Evolutionary conservation across 2,113 vertebrate genomes (phyloP).

Genomic region (Mormyrus lacerda): DNA sequence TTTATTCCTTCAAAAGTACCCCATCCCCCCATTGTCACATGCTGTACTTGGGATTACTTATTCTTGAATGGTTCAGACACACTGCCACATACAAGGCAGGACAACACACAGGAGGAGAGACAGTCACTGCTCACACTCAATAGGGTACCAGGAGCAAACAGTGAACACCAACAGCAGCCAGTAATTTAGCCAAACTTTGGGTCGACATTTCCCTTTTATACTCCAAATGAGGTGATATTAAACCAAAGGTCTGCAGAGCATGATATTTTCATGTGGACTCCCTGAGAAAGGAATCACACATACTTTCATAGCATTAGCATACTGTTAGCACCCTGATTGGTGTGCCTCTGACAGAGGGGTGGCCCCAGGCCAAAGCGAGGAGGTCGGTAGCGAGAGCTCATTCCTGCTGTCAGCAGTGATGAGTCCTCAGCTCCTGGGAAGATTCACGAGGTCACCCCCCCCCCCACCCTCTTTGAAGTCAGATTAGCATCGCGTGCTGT

Average conservation of each 20-base stretch:
- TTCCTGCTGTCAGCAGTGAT: constrained; percentile 4
- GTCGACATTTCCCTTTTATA: not conserved
- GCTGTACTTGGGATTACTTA: not conserved
- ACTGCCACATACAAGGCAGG: not conserved
- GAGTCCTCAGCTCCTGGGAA: not conserved
- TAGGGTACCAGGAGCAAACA: not conserved
- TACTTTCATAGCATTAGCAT: not conserved
- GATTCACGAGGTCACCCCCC: not conserved
- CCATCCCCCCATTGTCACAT: not conserved
- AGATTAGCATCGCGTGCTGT: not conserved
- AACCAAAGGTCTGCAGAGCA: not conserved
- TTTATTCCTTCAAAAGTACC: not conserved
- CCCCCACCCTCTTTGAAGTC: not conserved
- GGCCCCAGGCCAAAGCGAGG: not conserved
- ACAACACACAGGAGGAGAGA: not conserved
- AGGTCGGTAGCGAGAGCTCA: not conserved
- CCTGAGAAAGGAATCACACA: not conserved
- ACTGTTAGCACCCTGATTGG: not conserved
- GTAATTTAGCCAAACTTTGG: not conserved
- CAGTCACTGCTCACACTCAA: not conserved
- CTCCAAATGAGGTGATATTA: not conserved
- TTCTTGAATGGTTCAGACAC: not conserved
- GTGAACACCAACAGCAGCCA: not conserved
- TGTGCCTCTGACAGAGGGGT: not conserved
- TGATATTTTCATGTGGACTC: not conserved